Base-by-base conservation (phyloP, 1,140 invertebrate species). In the Pseudomyrmex pallidus region DNA sequence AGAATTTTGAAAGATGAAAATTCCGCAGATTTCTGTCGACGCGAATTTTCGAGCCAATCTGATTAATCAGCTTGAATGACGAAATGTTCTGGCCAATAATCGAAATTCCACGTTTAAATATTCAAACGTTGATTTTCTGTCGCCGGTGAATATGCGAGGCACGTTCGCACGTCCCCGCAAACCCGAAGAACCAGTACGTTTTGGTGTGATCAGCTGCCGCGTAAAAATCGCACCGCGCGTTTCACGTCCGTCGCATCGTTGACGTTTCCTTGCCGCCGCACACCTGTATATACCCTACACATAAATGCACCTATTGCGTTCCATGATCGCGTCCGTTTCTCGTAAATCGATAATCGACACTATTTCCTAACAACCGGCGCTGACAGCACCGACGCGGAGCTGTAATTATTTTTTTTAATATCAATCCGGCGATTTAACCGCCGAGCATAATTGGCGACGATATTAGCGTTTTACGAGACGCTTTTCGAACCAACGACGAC, bases 231-330 rank as follows among this genome's bases (percentile, higher is more conserved):
- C 86, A 89, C 61, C 84, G 67, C 68, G 57, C 57, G 84, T 89
- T 90, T 87, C 90, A 89, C 84, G 90, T 88, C 87, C 84, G 68
- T 85, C 89, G 90, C 87, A 90, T 82, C 88, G 89, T 90, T 90
- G 90, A 90, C 86, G 88, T 86, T 85, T 85, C 84, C 86, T 84
- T 78, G 87, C 89, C 88, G 84, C 80, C 90, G 83, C 44, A 70
- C 25, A 68, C 66, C 64, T 59, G 76, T 63, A 56, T 67, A 72
- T 15, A 62, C 48, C 77, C 44, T 82, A 63, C 73, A 52, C 66
- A 46, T 20, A 25, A 3, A 25, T 25, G 70, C 48, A 54, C 56
- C 17, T 74, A 73, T 70, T 83, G 70, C 66, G 62, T 70, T 52
- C 62, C 63, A 48, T 74, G 48, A 17, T 82, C 59, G 59, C 78